Evolutionary conservation across 1,140 invertebrate species (phyloP), one percentile per base, ranked within the genome.

Genomic region (Drosophila gunungcola): DNA sequence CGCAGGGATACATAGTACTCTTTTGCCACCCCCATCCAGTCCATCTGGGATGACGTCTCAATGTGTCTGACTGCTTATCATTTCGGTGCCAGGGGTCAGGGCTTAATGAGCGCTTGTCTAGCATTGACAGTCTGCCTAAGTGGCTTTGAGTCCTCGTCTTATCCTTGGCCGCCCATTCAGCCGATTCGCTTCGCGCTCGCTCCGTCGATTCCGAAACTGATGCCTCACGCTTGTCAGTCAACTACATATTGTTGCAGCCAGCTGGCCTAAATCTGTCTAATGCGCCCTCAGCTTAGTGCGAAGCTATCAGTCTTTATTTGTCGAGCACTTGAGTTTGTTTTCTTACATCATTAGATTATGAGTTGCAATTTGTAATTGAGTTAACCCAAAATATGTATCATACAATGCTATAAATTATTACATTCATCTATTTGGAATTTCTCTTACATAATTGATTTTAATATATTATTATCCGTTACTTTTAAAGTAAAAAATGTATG

Each of bases 91-190:
- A 80, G 57, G 76, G 84, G 68, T 88, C 84, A 83, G 62, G 72
- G 80, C 83, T 84, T 84, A 89, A 88, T 88, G 84, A 89, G 83
- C 68, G 76, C 63, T 73, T 88, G 83, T 89, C 84, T 77, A 76
- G 46, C 72, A 89, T 88, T 89, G 83, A 89, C 83, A 89, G 76
- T 58, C 49, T 29, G 68, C 80, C 68, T 72, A 84, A 88, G 80
- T 88, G 80, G 57, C 80, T 89, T 79, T 83, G 58, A 52, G 68
- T 29, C 65, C 32, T 36, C 32, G 49, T 21, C 49, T 70, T 49
- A 57, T 69, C 60, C 56, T 60, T 61, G 65, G 76, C 27, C 27
- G 12, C 27, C 27, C 25, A 64, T 62, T 68, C 72, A 73, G 62
- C 74, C 61, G 64, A 72, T 53, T 69, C 43, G 42, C 52, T 48